These are phyloP conservation scores for Gracilinanus agilis DNA, from an alignment of 2,113 vertebrate species.

Conservation along the genomic window DNA sequence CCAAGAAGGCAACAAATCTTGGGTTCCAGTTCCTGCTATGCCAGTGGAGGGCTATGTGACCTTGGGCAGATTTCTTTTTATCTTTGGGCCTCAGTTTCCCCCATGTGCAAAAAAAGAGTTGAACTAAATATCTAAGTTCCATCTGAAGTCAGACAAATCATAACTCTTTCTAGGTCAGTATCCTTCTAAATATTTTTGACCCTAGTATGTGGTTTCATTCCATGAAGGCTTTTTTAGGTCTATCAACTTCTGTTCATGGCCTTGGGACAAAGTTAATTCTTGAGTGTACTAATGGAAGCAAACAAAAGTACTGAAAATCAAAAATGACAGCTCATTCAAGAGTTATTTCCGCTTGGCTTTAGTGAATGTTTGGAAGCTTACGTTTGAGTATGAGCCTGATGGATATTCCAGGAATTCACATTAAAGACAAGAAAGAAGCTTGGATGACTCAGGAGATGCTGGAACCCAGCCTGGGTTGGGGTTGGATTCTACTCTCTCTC, in stretches of 20 bases:
- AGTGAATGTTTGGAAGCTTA: neutral
- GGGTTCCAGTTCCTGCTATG: neutral
- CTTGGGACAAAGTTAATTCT: neutral
- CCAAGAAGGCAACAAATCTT: neutral
- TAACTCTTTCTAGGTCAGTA: neutral
- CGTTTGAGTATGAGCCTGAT: neutral
- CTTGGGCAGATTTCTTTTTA: neutral
- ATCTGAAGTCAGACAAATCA: neutral
- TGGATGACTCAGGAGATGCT: neutral
- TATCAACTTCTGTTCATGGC: neutral
- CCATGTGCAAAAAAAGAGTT: neutral
- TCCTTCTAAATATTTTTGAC: neutral
- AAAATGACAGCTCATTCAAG: constrained; percentile 1
- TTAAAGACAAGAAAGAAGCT: neutral
- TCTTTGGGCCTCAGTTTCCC: neutral
- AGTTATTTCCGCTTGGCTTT: neutral
- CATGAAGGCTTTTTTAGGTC: neutral
- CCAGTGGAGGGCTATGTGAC: neutral
- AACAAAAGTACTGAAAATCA: neutral
- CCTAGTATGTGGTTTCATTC: neutral
- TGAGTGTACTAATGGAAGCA: neutral
- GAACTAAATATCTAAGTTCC: neutral
- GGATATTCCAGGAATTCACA: neutral
- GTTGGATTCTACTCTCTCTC: neutral
- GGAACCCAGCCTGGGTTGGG: neutral